Evolutionary conservation across 2,113 vertebrate genomes (phyloP).

Genomic region (Tragelaphus imberbis): DNA sequence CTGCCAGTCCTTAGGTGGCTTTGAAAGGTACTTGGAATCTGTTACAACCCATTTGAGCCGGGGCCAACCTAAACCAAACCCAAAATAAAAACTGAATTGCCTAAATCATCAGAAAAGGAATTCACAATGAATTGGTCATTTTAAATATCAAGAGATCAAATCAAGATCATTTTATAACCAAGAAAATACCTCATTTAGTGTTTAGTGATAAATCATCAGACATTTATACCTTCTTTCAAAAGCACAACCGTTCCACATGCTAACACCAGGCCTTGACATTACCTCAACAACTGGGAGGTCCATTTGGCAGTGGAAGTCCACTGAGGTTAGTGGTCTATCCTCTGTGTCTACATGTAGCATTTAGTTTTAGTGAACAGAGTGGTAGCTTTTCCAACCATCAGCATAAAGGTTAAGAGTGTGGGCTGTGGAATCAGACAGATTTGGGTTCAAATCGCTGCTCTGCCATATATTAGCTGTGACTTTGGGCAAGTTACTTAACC

Average conservation of each 20-base stretch:
- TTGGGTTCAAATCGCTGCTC: conserved; percentile 30
- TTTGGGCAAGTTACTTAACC: conserved; percentile 46
- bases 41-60: conserved; percentile 98
- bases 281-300: conserved; percentile 13
- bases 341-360: not conserved
- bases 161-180: conserved; percentile 3
- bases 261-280: conserved; percentile 22
- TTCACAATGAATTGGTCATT: not conserved
- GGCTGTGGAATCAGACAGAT: conserved; percentile 34
- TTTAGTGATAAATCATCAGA: not conserved
- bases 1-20: conserved; percentile 98
- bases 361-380: conserved; percentile 49
- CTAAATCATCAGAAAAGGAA: conserved; percentile 17
- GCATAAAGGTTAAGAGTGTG: conserved; percentile 34
- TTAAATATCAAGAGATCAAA: conserved; percentile 6
- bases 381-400: conserved; percentile 18
- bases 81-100: conserved; percentile 26
- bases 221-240: conserved; percentile 46
- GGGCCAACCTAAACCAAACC: conserved; percentile 91
- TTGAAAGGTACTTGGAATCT: conserved; percentile 97
- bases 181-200: conserved; percentile 5
- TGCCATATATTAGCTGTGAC: conserved; percentile 40
- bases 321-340: not conserved
- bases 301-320: conserved; percentile 24
- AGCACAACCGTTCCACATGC: not conserved